Evolutionary conservation across 2,888 invertebrate species (phyloP), one percentile per base, ranked within the genome.

Genomic region (Cantharis rustica): DNA sequence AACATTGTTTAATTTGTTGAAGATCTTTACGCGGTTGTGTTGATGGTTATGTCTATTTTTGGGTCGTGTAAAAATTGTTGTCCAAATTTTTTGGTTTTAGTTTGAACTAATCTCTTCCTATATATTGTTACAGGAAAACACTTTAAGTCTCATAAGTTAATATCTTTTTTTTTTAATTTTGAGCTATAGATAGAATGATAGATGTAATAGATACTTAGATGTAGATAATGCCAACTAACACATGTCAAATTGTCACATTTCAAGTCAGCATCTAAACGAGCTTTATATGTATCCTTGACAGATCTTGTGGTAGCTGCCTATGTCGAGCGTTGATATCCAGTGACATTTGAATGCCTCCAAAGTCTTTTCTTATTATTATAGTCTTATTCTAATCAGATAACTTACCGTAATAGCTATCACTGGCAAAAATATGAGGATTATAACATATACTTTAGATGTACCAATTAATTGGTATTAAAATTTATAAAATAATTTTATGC

Each of bases 231-330:
- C 72, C 47, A 66, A 76, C 23, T 61, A 79, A 73, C 76, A 79
- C 76, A 79, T 74, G 76, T 76, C 79, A 79, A 79, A 79, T 79
- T 76, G 79, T 79, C 76, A 79, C 79, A 76, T 79, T 17, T 20
- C 74, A 64, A 71, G 69, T 74, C 71, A 74, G 75, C 20, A 71
- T 62, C 71, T 61, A 66, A 71, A 68, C 71, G 66, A 68, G 71
- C 31, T 47, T 64, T 63, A 69, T 27, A 75, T 77, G 71, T 77
- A 77, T 77, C 77, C 72, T 72, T 68, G 74, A 75, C 68, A 26
- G 74, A 77, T 77, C 77, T 77, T 27, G 73, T 77, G 77, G 77
- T 74, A 77, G 74, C 77, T 77, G 77, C 72, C 72, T 62, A 72
- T 69, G 74, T 72, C 69, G 74, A 69, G 77, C 68, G 74, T 77